These are phyloP conservation scores for Rhodinocichla rosea DNA, from an alignment of 2,113 vertebrate genomes.

Conservation along the genomic window DNA sequence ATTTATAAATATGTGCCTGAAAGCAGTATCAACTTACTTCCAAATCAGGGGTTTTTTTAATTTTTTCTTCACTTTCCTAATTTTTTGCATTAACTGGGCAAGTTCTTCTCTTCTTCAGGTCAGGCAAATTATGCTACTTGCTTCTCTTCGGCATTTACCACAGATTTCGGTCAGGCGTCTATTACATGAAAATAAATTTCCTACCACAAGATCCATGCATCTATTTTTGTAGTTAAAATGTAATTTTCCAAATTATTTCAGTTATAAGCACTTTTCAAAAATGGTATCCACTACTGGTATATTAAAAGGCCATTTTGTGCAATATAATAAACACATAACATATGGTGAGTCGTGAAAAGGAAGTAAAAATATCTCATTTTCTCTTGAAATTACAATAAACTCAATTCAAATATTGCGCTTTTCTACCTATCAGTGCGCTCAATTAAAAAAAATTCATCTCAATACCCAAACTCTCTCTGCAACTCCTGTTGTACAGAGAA, in stretches of 20 bases:
- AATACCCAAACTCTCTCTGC: background rate
- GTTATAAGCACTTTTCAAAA: background rate
- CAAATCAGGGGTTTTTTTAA: fast-evolving
- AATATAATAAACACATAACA: background rate
- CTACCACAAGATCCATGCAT: background rate
- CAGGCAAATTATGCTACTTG: background rate
- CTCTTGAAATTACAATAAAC: background rate
- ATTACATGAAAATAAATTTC: background rate
- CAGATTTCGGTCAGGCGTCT: background rate
- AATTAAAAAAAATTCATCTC: background rate
- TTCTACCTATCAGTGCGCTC: background rate
- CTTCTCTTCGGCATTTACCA: background rate
- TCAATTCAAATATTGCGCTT: background rate
- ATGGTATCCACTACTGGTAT: background rate
- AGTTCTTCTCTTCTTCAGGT: background rate
- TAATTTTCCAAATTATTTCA: background rate
- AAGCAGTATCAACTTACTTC: background rate
- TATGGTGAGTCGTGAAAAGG: background rate
- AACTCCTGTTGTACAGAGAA: background rate
- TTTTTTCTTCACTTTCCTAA: background rate
- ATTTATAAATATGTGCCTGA: background rate
- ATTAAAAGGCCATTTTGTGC: background rate
- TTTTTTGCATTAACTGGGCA: background rate
- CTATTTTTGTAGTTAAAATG: background rate
- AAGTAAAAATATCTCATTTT: background rate